Base-by-base conservation (phyloP, 2,888 invertebrate genomes). In the Strigamia maritima region DNA sequence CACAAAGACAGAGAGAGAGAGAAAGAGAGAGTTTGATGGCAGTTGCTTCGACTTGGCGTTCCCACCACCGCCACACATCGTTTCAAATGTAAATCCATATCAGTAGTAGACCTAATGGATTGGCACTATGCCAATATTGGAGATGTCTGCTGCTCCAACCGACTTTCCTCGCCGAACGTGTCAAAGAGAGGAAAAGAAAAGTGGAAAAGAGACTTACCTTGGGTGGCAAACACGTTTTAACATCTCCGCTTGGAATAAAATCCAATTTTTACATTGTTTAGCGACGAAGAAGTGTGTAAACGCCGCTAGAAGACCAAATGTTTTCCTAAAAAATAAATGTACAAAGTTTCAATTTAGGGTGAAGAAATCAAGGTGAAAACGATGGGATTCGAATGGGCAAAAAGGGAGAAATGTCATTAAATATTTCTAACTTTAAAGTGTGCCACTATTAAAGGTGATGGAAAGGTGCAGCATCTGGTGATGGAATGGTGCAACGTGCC, bases 21-120 rank as follows among this genome's bases (percentile, higher is more conserved):
- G 2, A 65, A 65, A 65, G 60, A 65, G 22, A 65, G 24, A 12
- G 60, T 65, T 65, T 65, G 60, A 65, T 24, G 60, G 60, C 60
- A 65, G 60, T 65, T 65, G 60, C 22, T 65, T 65, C 60, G 60
- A 65, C 24, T 65, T 8, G 60, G 44, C 1, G 44, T 44, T 14
- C 60, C 60, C 24, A 65, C 24, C 19, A 44, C 22, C 60, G 22
- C 60, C 60, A 65, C 60, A 65, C 60, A 24, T 65, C 60, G 60
- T 65, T 65, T 65, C 60, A 65, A 65, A 65, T 65, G 60, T 65
- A 65, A 65, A 65, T 65, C 60, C 60, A 65, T 65, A 65, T 65
- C 60, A 24, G 60, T 24, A 24, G 60, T 65, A 65, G 60, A 12
- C 60, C 60, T 65, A 65, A 65, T 65, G 60, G 60, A 65, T 65